A percentile compares a stretch with the other conserved stretches of the same genome.
Evolutionary conservation across 35 echinoderm and acorn worm species (phyloP).

Genomic region (Heliocidaris tuberculata): DNA sequence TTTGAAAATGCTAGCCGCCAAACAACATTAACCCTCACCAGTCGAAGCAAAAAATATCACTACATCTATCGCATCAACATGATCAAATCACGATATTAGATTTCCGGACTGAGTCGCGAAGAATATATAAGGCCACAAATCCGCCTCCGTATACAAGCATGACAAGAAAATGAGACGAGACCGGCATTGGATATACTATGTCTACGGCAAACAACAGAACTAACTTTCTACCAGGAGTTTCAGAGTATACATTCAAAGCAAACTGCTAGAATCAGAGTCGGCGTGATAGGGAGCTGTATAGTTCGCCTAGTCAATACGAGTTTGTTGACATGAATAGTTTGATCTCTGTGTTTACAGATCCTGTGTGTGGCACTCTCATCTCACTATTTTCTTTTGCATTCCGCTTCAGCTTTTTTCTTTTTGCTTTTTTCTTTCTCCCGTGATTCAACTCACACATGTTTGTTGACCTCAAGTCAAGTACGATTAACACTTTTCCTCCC

Average conservation of each 20-base stretch:
- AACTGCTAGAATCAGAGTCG: neutral
- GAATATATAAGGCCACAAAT: neutral
- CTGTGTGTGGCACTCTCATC: neutral
- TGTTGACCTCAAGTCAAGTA: neutral
- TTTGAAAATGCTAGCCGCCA: neutral
- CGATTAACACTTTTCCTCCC: no score
- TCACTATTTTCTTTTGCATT: neutral
- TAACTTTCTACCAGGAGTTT: neutral
- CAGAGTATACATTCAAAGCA: neutral
- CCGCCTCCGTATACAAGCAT: neutral
- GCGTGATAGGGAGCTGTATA: neutral
- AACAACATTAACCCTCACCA: neutral
- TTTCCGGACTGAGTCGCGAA: neutral
- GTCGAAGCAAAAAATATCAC: neutral
- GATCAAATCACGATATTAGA: neutral
- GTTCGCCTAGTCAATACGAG: neutral
- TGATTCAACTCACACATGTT: neutral
- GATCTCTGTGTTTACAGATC: neutral
- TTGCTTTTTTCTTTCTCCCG: neutral
- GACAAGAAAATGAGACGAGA: neutral
- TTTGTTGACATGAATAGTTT: neutral
- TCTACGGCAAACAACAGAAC: neutral
- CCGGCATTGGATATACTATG: neutral
- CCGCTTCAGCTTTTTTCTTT: neutral
- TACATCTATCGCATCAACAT: neutral